These are phyloP conservation scores for Brachionus koreanus DNA, from an alignment of 1,140 invertebrate genomes.

Conservation along the genomic window DNA sequence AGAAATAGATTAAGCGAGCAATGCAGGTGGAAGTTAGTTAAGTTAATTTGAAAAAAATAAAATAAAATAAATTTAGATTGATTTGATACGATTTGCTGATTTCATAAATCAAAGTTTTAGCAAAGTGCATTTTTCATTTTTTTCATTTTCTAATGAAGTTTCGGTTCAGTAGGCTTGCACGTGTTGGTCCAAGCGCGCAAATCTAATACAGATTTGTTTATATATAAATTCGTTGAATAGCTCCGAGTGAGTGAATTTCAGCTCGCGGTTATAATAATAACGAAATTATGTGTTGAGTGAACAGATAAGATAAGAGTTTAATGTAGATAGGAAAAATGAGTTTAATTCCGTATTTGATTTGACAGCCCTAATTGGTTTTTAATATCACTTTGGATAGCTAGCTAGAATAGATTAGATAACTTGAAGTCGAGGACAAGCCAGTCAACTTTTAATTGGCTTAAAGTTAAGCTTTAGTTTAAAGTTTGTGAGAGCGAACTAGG, in stretches of 20 bases:
- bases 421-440: background rate
- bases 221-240: background rate
- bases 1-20: background rate
- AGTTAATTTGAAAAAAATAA: background rate
- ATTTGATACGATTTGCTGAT: no score
- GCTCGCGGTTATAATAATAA: background rate
- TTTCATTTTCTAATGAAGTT: background rate
- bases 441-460: background rate
- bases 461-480: background rate
- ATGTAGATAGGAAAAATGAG: background rate
- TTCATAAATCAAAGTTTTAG: background rate
- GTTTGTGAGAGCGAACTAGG: background rate
- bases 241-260: background rate
- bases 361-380: background rate
- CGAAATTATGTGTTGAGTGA: background rate
- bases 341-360: background rate
- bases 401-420: background rate
- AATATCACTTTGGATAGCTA: background rate
- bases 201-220: background rate
- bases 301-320: background rate
- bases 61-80: background rate
- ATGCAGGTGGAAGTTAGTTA: background rate
- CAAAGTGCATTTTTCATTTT: background rate
- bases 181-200: slow-evolving; percentile 1
- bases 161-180: background rate